Evolutionary conservation across 2,113 vertebrate species (phyloP).

Genomic region (Gila orcuttii): DNA sequence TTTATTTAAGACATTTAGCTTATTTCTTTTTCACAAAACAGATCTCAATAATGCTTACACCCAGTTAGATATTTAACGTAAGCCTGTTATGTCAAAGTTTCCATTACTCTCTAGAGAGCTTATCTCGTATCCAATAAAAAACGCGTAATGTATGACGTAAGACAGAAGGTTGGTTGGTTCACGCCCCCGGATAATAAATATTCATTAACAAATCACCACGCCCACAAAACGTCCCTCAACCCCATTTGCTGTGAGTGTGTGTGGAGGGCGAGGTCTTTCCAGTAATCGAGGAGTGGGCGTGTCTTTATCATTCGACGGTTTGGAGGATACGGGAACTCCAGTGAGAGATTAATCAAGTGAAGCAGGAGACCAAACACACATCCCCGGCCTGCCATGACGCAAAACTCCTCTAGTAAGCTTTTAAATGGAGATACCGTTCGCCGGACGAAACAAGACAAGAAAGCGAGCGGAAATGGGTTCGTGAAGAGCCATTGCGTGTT

Average conservation of each 20-base stretch:
- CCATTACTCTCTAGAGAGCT: background rate
- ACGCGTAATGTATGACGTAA: background rate
- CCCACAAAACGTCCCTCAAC: constrained; percentile 23
- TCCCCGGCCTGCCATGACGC: constrained; percentile 68
- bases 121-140: constrained; percentile 18
- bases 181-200: constrained; percentile 35
- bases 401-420: constrained; percentile 72
- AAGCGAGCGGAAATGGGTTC: constrained; percentile 71
- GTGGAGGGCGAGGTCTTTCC: constrained; percentile 62
- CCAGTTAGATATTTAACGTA: background rate
- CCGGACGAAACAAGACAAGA: constrained; percentile 64
- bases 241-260: constrained; percentile 45
- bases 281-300: constrained; percentile 64
- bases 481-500: constrained; percentile 72
- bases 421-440: constrained; percentile 70
- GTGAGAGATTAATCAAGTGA: constrained; percentile 53
- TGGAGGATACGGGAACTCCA: constrained; percentile 57
- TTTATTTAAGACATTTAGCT: background rate
- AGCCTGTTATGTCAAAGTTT: background rate
- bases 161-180: background rate
- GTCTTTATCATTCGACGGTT: background rate
- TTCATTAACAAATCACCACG: constrained; percentile 6
- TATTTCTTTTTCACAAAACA: background rate
- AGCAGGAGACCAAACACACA: background rate
- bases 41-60: background rate